phyloP scores from a whole-genome alignment of 2,797 vertebrate genomes.

The Hirundo rustica region DNA sequence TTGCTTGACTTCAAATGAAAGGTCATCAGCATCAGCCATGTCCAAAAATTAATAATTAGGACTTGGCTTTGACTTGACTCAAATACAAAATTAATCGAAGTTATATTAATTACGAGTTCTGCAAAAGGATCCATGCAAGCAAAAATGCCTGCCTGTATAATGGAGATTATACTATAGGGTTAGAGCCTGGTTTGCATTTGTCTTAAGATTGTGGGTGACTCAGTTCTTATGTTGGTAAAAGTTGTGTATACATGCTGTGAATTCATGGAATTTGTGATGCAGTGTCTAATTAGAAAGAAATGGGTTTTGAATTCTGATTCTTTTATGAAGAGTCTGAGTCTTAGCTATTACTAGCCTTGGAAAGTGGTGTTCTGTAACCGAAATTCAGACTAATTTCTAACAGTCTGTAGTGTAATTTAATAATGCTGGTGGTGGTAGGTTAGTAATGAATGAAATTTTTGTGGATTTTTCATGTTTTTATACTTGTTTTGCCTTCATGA shows the following conservation, averaged over 20 bases:
- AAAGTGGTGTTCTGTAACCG: neutral
- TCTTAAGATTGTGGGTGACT: neutral
- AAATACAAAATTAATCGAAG: neutral
- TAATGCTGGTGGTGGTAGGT: neutral
- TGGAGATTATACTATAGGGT: neutral
- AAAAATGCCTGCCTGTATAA: neutral
- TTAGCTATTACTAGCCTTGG: neutral
- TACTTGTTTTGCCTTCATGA: neutral
- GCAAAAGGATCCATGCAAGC: neutral
- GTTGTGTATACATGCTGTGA: neutral
- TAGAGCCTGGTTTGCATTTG: neutral
- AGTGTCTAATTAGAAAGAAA: neutral
- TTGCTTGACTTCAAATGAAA: neutral
- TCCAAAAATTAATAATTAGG: constrained; percentile 9
- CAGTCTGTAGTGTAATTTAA: neutral
- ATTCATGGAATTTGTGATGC: neutral
- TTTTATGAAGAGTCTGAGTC: neutral
- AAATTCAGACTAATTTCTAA: neutral
- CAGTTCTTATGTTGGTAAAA: fast-evolving
- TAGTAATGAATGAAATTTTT: neutral
- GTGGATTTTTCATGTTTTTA: neutral
- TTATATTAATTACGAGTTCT: neutral
- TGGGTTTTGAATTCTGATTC: neutral
- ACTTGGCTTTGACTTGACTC: neutral
- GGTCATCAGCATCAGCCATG: constrained; percentile 9